Evolutionary conservation across 1,140 invertebrate genomes (phyloP), one percentile per base, ranked within the genome.

Genomic region (Calosoma granatense): DNA sequence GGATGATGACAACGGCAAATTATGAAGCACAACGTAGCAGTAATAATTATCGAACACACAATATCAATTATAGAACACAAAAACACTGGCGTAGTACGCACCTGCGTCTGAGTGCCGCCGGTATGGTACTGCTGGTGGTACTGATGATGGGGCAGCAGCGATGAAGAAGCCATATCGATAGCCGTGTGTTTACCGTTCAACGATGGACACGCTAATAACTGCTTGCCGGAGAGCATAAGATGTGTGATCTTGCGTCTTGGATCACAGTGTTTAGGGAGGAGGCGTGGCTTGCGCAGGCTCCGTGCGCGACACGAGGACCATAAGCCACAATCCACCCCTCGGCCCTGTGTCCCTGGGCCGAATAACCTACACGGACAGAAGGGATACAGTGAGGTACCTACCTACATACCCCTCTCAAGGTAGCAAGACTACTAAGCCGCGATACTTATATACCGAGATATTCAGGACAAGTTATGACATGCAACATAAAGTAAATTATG

Each of bases 181-280:
- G n/a, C 26, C 17, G 41, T 47, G 41, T 17, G 41, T 47, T 47
- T 3, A 47, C 17, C 15, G 41, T 36, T 36, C 26, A 36, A 47
- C 41, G 41, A 47, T 47, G 41, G 41, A 47, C 41, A 17, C 41
- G 15, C 41, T 47, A 47, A 47, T 47, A 47, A 47, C 41, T 47
- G 41, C 41, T 47, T 47, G 26, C 26, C 26, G 4, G 9, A 17
- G 3, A 6, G 41, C 17, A 4, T 6, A 47, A 47, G 41, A 47
- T 17, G 41, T 47, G 41, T 47, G 41, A 47, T 47, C 41, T 47
- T 17, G 41, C 17, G 41, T 12, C 9, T 47, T 17, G 41, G 41
- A 47, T 47, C 41, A 47, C 41, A 12, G 41, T 47, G 41, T 47
- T 47, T 47, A 47, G 41, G 41, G 9, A 47, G 17, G 9, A 17